Conservation (phyloP, 2,888 invertebrate genomes). For the Chelonus formosanus region DNA sequence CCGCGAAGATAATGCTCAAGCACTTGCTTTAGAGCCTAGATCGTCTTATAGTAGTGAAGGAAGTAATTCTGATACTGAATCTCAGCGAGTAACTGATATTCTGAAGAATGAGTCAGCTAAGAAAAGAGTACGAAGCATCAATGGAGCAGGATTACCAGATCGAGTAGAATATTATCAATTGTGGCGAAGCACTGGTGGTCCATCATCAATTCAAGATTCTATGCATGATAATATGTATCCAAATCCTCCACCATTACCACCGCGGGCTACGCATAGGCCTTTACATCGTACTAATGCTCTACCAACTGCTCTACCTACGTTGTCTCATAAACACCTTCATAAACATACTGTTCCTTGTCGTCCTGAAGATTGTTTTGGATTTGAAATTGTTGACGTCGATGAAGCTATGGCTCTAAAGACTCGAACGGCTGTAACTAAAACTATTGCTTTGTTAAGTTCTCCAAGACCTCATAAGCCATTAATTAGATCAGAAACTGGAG, state of each 20-base stretch:
- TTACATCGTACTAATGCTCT: conserved; percentile 74
- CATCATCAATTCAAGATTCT: conserved; percentile 50
- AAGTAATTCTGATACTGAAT: conserved; percentile 60
- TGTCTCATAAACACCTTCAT: conserved; percentile 76
- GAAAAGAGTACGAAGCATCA: conserved; percentile 42
- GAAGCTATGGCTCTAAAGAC: conserved; percentile 67
- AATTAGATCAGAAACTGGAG: conserved; percentile 50
- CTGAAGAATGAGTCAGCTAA: conserved; percentile 5
- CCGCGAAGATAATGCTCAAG: conserved; percentile 41
- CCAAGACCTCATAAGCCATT: conserved; percentile 66
- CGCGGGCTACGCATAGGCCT: conserved; percentile 77
- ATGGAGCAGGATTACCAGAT: conserved; percentile 51
- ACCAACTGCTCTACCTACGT: conserved; percentile 70
- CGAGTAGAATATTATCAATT: conserved; percentile 61
- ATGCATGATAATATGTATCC: conserved; percentile 55
- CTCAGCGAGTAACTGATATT: conserved; percentile 47
- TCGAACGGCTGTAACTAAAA: conserved; percentile 60
- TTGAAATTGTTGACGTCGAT: conserved; percentile 85
- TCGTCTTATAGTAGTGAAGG: conserved; percentile 58
- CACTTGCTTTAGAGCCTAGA: conserved; percentile 52
- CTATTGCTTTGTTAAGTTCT: conserved; percentile 65
- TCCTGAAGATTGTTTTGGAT: conserved; percentile 82
- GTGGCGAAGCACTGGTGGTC: conserved; percentile 60
- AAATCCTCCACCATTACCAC: conserved; percentile 73
- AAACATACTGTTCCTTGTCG: conserved; percentile 69